Evolutionary conservation across 2,113 vertebrate species (phyloP).

Genomic region (Raja brachyura): DNA sequence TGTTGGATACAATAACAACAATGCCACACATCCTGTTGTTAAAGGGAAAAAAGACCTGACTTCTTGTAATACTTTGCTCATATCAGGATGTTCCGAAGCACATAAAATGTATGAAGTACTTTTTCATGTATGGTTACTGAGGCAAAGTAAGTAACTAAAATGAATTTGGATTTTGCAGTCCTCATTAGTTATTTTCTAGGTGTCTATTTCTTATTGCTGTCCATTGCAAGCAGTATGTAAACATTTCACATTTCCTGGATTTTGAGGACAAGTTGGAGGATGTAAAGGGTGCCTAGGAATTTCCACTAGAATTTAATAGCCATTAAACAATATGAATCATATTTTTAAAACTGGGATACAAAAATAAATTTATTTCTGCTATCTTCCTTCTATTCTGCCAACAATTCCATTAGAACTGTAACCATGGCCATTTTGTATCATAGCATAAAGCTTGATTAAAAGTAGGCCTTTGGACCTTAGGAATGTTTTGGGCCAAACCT

Average conservation of each 20-base stretch:
- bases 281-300: not conserved
- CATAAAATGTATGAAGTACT: not conserved
- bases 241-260: not conserved
- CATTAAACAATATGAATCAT: not conserved
- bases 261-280: not conserved
- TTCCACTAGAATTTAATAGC: not conserved
- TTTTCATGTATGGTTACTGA: not conserved
- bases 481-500: not conserved
- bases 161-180: not conserved
- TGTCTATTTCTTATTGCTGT: not conserved
- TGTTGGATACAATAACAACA: not conserved
- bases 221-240: not conserved
- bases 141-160: not conserved
- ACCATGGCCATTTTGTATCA: not conserved
- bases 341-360: not conserved
- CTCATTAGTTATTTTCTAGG: not conserved
- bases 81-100: not conserved
- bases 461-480: not conserved
- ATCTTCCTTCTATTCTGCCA: not conserved
- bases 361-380: not conserved
- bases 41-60: not conserved
- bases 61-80: not conserved
- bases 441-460: not conserved
- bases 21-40: not conserved
- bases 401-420: not conserved